These are phyloP conservation scores for Chaetodon auriga DNA, from an alignment of 2,113 vertebrate genomes.

Conservation along the genomic window DNA sequence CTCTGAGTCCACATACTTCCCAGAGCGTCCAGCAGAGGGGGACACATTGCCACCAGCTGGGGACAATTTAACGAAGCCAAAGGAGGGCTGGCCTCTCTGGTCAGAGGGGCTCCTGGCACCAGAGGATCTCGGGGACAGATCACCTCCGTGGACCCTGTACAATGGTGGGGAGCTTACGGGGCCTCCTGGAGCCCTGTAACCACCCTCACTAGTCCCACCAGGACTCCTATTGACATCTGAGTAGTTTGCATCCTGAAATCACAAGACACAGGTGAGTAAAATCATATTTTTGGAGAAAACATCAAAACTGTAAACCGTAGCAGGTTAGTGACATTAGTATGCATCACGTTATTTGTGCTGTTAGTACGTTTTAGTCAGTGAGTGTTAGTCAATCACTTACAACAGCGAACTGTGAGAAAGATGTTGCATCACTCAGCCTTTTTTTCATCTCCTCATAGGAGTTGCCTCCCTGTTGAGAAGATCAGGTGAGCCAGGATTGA, in stretches of 20 bases:
- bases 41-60: not conserved
- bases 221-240: slow-evolving; percentile 75
- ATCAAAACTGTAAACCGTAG: not conserved
- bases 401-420: slow-evolving; percentile 87
- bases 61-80: slow-evolving; percentile 1
- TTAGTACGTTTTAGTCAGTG: slow-evolving; percentile 19
- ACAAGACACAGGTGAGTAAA: not conserved
- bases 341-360: not conserved
- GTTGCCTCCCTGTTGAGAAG: slow-evolving; percentile 84
- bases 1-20: slow-evolving; percentile 61
- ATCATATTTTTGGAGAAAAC: not conserved
- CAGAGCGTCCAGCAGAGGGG: slow-evolving; percentile 44
- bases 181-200: slow-evolving; percentile 68
- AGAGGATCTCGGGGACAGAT: slow-evolving; percentile 23
- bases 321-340: not conserved
- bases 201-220: not conserved
- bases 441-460: slow-evolving; percentile 89
- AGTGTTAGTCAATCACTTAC: slow-evolving; percentile 84
- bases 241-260: slow-evolving; percentile 85
- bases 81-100: not conserved
- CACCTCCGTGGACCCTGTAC: slow-evolving; percentile 47
- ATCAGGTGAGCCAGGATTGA: slow-evolving; percentile 11
- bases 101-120: slow-evolving; percentile 26
- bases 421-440: slow-evolving; percentile 79
- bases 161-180: slow-evolving; percentile 30